Evolutionary conservation across 1,140 invertebrate genomes (phyloP), one percentile per base, ranked within the genome.

Genomic region (Caenorhabditis remanei): DNA sequence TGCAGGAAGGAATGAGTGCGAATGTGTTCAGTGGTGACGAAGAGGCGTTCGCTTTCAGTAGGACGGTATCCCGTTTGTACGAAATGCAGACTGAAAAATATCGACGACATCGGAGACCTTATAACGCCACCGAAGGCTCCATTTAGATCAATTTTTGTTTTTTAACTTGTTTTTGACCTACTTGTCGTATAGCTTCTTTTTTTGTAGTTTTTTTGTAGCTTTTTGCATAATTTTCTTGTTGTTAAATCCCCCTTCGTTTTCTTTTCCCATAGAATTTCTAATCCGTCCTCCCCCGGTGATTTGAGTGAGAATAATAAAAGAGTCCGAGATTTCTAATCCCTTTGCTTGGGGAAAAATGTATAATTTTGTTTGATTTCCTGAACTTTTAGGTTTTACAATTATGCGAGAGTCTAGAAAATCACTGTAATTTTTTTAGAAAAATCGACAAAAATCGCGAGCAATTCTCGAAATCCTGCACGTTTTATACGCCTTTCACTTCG

Each of bases 11-110:
- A 91, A 93, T 95, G 55, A 94, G 94, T 87, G 95, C 96, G 9
- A 97, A 96, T 92, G 95, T 99, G 89, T 99, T 99, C 91, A 98
- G 96, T 41, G 97, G 97, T 0, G 96, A 98, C 92, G 98, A 99
- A 93, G 98, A 99, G 94, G 93, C 97, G 85, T 99, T 99, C 94
- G 97, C 98, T 11, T 98, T 96, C 93, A 96, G 98, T 89, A 94
- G 98, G 85, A 98, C 97, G 21, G 93, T 98, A 16, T 99, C 97
- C 0, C 93, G 98, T 82, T 94, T 99, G 40, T 95, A 95, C 79
- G 97, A 99, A 94, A 99, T 99, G 97, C 96, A 98, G 93, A 97
- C 96, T 7, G 71, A 79, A 79, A 79, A 79, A 14, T 79, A 79
- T 79, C 43, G 71, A 11, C 13, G 46, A 79, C 71, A 79, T 3